Evolutionary conservation across 1,140 invertebrate genomes (phyloP).

Genomic region (Drosophila saltans): DNA sequence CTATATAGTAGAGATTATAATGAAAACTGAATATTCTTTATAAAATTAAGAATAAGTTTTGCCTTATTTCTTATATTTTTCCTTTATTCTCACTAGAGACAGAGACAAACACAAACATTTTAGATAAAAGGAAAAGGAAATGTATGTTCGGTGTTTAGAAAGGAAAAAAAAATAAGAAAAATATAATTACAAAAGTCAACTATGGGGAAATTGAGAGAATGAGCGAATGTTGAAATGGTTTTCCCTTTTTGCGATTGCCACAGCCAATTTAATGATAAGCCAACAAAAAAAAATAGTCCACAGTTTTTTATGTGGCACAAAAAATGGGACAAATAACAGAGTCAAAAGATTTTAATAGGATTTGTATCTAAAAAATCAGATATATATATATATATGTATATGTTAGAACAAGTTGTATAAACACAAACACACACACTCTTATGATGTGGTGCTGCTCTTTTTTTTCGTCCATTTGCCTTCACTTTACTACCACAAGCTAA

Average conservation of each 20-base stretch:
- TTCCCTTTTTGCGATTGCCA: conserved; percentile 17
- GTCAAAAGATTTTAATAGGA: not conserved
- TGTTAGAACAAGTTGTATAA: conserved; percentile 1
- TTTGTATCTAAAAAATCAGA: conserved; percentile 7
- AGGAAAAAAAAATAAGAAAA: conserved; percentile 3
- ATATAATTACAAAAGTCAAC: conserved; percentile 16
- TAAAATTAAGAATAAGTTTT: too few species aligned
- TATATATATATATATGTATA: not conserved
- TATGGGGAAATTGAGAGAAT: not conserved
- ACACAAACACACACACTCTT: not conserved
- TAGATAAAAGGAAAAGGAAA: not conserved
- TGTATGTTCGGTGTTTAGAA: not conserved
- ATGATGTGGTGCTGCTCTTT: not conserved
- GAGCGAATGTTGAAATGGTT: conserved; percentile 2
- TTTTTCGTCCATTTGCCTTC: not conserved
- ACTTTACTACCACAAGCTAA: not conserved
- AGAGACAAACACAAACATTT: too few species aligned
- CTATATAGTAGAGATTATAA: too few species aligned
- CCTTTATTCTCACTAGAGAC: too few species aligned
- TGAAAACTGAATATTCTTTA: too few species aligned
- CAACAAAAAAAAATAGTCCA: conserved; percentile 16
- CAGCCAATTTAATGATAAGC: conserved; percentile 35
- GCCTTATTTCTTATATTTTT: too few species aligned
- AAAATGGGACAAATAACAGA: not conserved
- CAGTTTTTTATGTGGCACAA: conserved; percentile 3